phyloP scores from a whole-genome alignment of 2,113 vertebrate species.

The Rhinoderma darwinii region DNA sequence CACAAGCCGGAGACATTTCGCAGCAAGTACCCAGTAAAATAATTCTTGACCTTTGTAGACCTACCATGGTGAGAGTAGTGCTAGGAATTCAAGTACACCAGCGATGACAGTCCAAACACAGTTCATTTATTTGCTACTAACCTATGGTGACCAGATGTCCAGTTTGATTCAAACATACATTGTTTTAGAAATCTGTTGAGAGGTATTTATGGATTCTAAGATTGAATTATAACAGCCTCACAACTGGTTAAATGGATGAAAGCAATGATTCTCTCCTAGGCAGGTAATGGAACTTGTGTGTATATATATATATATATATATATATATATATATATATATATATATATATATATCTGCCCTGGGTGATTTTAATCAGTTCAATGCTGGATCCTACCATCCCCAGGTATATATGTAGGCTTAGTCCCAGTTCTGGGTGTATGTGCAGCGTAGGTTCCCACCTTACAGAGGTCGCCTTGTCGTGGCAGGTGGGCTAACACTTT shows the following conservation, averaged over 20 bases:
- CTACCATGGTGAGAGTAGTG: conserved; percentile 21
- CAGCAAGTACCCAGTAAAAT: conserved; percentile 53
- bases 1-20: conserved; percentile 45
- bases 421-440: no score
- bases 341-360: not conserved
- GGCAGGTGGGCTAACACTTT: no score
- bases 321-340: conserved; percentile 2
- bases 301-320: not conserved
- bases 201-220: not conserved
- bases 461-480: no score
- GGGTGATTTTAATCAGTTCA: no score
- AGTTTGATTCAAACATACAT: conserved; percentile 11
- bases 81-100: conserved; percentile 50
- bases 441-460: no score
- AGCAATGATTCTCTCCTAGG: not conserved
- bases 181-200: not conserved
- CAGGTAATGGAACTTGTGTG: not conserved
- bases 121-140: conserved; percentile 54
- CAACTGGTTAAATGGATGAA: no score
- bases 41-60: conserved; percentile 48
- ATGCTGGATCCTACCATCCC: no score
- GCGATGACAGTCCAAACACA: conserved; percentile 49
- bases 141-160: conserved; percentile 52
- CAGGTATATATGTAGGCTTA: no score
- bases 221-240: not conserved